Base-by-base conservation (phyloP, 1,140 invertebrate genomes). In the Bombus turneri region DNA sequence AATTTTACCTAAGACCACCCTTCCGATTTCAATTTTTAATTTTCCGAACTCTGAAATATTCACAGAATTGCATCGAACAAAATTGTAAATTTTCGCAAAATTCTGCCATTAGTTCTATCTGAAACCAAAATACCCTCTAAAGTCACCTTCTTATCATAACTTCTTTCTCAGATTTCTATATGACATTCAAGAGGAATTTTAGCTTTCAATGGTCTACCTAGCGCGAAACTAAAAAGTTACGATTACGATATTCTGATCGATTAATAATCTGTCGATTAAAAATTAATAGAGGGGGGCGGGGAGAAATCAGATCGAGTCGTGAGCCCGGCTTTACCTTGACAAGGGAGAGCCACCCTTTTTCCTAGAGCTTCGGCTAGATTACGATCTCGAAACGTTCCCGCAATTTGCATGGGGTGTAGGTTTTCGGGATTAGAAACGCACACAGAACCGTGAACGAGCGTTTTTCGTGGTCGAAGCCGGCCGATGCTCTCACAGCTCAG, bases 361-460 rank as follows among this genome's bases (percentile, higher is more conserved):
- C 43, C 53, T 31, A 34, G 72, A 66, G 8, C 37, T 62, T 25
- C 15, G 25, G 1, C 64, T 53, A 90, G 88, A 86, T 90, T 89
- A 87, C 83, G 85, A 90, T 90, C 86, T 86, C 57, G 81, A 77
- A n/a, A 72, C 62, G 59, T 73, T 81, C 89, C 81, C 86, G 89
- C 77, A 89, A 92, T 92, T 92, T 92, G 90, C 88, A 91, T 89
- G 74, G 91, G 86, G 87, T 91, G 88, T 89, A 91, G 88, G 86
- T 92, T 91, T 92, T 92, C 83, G 82, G 88, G 88, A 92, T 92
- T 92, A 92, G 88, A 91, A 90, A 75, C 82, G 69, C 78, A 72
- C 31, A 83, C 57, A 72, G 18, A 15, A 39, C 2, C 43, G 34
- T 9, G n/a, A 57, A 41, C 39, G 73, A 25, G 66, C 73, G 81